Percentiles rank a stretch among this genome's conserved stretches.
phyloP scores from a whole-genome alignment of 1,140 invertebrate genomes.

The Aphelinus certus region DNA sequence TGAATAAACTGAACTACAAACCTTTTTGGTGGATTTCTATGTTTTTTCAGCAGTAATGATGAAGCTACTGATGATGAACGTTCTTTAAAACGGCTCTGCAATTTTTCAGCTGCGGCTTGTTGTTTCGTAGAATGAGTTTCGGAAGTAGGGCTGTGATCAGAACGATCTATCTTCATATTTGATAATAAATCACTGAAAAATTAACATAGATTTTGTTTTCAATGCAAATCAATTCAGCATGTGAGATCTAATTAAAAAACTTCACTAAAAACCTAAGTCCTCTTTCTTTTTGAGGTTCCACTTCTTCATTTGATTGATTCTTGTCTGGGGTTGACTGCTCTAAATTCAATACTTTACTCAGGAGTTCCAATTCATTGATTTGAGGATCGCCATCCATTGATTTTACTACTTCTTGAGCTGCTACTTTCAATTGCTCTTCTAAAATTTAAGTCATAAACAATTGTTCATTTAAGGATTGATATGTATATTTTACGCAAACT shows the following conservation, averaged over 20 bases:
- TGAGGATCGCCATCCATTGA: conserved; percentile 72
- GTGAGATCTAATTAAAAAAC: no score
- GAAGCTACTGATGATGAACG: not conserved
- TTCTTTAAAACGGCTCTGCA: conserved; percentile 3
- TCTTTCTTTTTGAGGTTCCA: not conserved
- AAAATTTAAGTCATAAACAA: conserved; percentile 14
- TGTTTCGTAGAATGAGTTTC: no score
- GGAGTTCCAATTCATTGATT: conserved; percentile 79
- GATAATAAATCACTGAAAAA: conserved; percentile 73
- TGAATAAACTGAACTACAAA: not conserved
- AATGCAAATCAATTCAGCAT: no score
- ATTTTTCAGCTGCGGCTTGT: conserved; percentile 20
- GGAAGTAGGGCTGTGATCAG: no score
- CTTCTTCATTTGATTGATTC: conserved; percentile 25
- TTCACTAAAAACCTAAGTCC: conserved; percentile 22
- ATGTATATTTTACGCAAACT: not conserved
- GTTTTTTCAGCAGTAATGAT: not conserved
- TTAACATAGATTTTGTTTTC: not conserved
- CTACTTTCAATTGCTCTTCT: conserved; percentile 63
- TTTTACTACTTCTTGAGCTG: conserved; percentile 76
- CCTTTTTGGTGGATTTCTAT: not conserved
- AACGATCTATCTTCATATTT: conserved; percentile 77
- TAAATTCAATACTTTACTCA: conserved; percentile 72
- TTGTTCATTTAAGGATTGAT: not conserved
- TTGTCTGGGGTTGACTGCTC: conserved; percentile 42